Base-by-base conservation (phyloP, 2,113 vertebrate genomes). In the Aldabrachelys gigantea region DNA sequence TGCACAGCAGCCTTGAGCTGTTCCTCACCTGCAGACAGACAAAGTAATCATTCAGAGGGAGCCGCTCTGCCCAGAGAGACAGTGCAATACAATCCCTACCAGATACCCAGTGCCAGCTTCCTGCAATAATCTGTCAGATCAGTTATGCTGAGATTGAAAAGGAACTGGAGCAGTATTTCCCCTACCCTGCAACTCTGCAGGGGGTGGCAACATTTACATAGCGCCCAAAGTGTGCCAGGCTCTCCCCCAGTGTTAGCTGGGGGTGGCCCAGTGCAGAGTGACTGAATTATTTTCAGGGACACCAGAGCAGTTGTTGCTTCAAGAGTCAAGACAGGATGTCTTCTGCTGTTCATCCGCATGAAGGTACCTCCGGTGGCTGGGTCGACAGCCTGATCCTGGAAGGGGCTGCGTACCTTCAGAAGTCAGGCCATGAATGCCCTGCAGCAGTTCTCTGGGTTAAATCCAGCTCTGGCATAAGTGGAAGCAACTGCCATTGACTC, bases 11-110 rank as follows among this genome's bases (percentile, higher is more conserved):
- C 91, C 97, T 94, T 0, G 95, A 92, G 87, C 96, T 93, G 84
- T 93, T 98, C 96, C 95, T 97, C 94, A 98, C 96, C 98, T 98
- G 94, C 76, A 75, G 21, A 91, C 94, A 80, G 57, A 92, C 49
- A 95, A 6, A 22, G 14, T 17, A 4, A 27, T 7, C 35, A 41
- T 11, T 82, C 80, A 78, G 41, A 47, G 84, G 38, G 56, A 83
- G n/a, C 3, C 9, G 8, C 6, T 7, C 50, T 4, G 50, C 29
- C 22, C 1, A 8, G 49, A 4, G 3, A 19, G 0, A 0, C 13
- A 80, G 13, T 29, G 56, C 78, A 82, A 10, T 3, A 1, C n/a
- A 52, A 56, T 14, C 10, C 22, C 54, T 10, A 38, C 5, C 0
- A 16, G 31, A 11, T 41, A 16, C 52, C 56, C 82, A 0, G 2